Evolutionary conservation across 2,113 vertebrate species (phyloP), one percentile per base, ranked within the genome.

Genomic region (Grallaria varia): DNA sequence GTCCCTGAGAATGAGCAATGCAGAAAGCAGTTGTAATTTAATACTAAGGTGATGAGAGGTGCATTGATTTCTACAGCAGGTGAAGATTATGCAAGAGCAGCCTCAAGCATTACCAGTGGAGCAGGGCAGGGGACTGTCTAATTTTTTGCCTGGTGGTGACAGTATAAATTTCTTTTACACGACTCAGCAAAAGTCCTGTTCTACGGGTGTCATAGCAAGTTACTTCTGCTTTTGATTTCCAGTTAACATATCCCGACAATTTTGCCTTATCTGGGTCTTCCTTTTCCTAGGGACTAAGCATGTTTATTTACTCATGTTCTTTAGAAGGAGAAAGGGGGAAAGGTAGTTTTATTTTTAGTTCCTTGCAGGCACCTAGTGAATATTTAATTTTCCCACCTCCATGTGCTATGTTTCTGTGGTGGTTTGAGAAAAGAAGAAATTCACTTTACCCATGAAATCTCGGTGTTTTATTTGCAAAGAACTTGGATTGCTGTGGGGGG

Each of bases 51-150:
- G 62, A 71, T 67, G 91, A 96, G 95, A 97, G 81, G 72, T 95
- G 77, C 80, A 97, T 96, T 94, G 96, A 95, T 97, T 97, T 96
- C 95, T 98, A 88, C 58, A 91, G 97, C 95, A 96, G 95, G 95
- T 97, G 85, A 97, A 95, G 96, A 94, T 95, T 96, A 92, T 92
- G 84, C 82, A 93, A 50, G 80, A 84, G 93, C 77, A 96, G 58
- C 86, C 55, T 96, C 88, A 50, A 91, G 95, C 93, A 85, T 74
- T 79, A 71, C 40, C 72, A 24, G 87, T 44, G 40, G 63, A 81
- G 58, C 53, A 72, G 24, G 63, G 79, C 44, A 95, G 77, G 80
- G n/a, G 93, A 47, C 89, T 71, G 47, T 96, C 89, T 97, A 49
- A 94, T 96, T 97, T 90, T 96, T 94, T 96, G 89, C 83, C 88